Evolutionary conservation across 2,888 invertebrate species (phyloP).

Genomic region (Drosophila glabriapex): DNA sequence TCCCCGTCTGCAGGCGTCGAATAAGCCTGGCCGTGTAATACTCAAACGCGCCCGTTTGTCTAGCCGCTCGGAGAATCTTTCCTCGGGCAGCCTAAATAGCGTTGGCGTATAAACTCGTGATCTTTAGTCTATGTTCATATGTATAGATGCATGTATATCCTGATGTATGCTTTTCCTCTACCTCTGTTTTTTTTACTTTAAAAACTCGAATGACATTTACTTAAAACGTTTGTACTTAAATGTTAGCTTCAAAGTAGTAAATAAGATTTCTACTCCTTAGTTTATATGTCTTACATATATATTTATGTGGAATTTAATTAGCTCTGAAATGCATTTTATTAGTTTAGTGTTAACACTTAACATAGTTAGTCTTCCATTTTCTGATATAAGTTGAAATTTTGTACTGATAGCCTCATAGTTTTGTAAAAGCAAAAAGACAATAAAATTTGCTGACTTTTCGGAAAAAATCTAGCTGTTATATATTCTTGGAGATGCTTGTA

Average conservation of each 20-base stretch:
- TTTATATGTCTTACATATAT: constrained; percentile 31
- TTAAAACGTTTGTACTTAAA: constrained; percentile 60
- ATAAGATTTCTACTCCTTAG: constrained; percentile 53
- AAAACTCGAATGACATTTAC: constrained; percentile 61
- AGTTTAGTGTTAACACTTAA: constrained; percentile 39
- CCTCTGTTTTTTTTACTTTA: constrained; percentile 61
- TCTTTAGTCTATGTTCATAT: constrained; percentile 63
- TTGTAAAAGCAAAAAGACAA: constrained; percentile 52
- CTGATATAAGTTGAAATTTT: constrained; percentile 63
- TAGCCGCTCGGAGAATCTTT: constrained; percentile 74
- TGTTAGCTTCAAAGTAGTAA: constrained; percentile 64
- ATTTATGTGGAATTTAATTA: constrained; percentile 10
- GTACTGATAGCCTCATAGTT: constrained; percentile 73
- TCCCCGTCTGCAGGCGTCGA: constrained; percentile 44
- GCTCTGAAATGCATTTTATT: constrained; percentile 48
- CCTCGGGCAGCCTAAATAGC: constrained; percentile 71
- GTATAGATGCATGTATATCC: constrained; percentile 27
- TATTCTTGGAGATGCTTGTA: not conserved
- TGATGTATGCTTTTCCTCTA: constrained; percentile 67
- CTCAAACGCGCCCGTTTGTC: constrained; percentile 70
- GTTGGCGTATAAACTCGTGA: constrained; percentile 76
- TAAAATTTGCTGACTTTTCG: constrained; percentile 58
- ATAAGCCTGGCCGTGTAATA: constrained; percentile 63
- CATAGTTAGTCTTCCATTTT: constrained; percentile 68
- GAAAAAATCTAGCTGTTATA: not conserved